Conservation (phyloP, 2,888 invertebrate genomes). For the Andrena marginata region DNA sequence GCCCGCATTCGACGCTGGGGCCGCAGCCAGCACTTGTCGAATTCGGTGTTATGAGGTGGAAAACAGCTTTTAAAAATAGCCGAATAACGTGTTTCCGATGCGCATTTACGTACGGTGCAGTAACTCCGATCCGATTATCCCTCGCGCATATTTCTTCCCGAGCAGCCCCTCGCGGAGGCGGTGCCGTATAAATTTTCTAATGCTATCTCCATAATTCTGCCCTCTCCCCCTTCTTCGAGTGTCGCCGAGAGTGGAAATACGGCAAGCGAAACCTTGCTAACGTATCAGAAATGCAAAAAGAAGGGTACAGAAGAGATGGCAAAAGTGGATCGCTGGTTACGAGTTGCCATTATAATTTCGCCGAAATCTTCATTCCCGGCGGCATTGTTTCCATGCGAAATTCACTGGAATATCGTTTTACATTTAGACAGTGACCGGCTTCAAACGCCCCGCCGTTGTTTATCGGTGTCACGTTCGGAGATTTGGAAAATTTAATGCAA, state of each 20-base stretch:
- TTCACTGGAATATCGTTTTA: constrained; percentile 9
- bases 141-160: constrained; percentile 49
- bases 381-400: not conserved
- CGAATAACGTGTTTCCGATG: constrained; percentile 64
- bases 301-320: not conserved
- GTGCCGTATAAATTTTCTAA: constrained; percentile 61
- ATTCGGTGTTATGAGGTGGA: constrained; percentile 66
- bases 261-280: constrained; percentile 20
- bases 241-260: constrained; percentile 29
- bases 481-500: constrained; percentile 23
- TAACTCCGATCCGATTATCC: constrained; percentile 61
- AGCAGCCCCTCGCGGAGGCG: constrained; percentile 16
- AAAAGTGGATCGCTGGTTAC: not conserved
- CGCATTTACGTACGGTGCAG: constrained; percentile 55
- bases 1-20: constrained; percentile 46
- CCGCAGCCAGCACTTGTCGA: constrained; percentile 58
- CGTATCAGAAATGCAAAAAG: constrained; percentile 19
- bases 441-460: not conserved
- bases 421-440: constrained; percentile 12
- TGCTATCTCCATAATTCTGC: constrained; percentile 54
- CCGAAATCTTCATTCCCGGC: not conserved
- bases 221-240: constrained; percentile 2
- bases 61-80: constrained; percentile 66
- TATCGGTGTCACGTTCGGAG: constrained; percentile 7
- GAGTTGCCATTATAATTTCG: not conserved